Evolutionary conservation across 2,797 vertebrate species (phyloP).

Genomic region (Bothrops alternatus): DNA sequence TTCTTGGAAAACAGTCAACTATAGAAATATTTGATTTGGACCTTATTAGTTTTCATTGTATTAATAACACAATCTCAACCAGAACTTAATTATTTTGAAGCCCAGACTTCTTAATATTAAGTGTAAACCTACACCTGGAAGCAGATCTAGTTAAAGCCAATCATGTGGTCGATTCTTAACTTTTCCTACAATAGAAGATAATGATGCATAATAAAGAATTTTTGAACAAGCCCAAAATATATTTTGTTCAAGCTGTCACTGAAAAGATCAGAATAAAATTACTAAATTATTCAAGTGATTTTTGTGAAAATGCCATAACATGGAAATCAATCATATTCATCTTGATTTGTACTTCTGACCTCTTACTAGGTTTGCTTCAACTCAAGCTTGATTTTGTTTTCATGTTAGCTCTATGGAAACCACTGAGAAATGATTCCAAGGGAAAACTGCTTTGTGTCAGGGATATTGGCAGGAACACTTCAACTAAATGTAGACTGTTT

Average conservation of each 20-base stretch:
- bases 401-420: not conserved
- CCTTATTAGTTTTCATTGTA: slow-evolving; percentile 26
- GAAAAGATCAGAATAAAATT: not conserved
- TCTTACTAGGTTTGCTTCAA: not conserved
- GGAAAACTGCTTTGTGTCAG: not conserved
- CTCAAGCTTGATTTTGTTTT: not conserved
- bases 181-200: not conserved
- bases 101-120: not conserved
- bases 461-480: not conserved
- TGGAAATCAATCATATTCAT: not conserved
- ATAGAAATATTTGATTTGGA: slow-evolving; percentile 47
- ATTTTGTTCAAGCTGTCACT: not conserved
- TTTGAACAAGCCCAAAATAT: not conserved
- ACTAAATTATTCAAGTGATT: not conserved
- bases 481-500: not conserved
- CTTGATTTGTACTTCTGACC: not conserved
- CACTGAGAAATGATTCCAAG: not conserved
- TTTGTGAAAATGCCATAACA: not conserved
- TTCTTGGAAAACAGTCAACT: slow-evolving; percentile 30
- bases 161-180: not conserved
- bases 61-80: not conserved
- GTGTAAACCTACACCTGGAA: not conserved
- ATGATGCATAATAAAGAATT: not conserved
- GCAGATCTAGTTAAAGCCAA: not conserved
- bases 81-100: not conserved